Evolutionary conservation across 2,797 vertebrate species (phyloP).

Genomic region (Siniperca obscura): DNA sequence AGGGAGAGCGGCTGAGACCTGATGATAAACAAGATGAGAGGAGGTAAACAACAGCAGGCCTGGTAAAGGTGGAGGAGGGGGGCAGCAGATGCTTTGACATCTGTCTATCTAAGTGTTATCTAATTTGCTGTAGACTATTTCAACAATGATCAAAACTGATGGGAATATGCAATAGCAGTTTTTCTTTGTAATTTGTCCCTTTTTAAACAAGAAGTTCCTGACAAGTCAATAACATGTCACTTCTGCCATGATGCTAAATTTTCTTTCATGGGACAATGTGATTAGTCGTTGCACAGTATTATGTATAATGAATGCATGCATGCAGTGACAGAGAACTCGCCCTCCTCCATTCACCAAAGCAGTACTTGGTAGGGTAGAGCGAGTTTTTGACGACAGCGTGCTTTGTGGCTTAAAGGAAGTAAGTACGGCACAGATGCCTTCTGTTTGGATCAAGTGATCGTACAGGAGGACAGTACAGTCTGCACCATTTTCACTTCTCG

Average conservation of each 20-base stretch:
- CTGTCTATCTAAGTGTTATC: conserved; percentile 89
- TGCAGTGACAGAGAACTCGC: conserved; percentile 4
- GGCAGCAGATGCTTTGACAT: conserved; percentile 88
- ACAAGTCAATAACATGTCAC: conserved; percentile 57
- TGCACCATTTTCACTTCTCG: conserved; percentile 46
- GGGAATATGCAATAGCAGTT: conserved; percentile 68
- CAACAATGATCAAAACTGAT: conserved; percentile 86
- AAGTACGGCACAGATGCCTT: not conserved
- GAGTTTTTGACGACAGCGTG: not conserved
- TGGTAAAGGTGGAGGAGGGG: conserved; percentile 82
- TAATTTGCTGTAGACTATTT: conserved; percentile 87
- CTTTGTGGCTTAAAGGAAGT: not conserved
- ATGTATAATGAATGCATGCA: conserved; percentile 16
- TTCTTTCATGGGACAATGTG: conserved; percentile 19
- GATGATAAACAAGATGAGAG: conserved; percentile 85
- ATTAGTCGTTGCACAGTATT: conserved; percentile 8
- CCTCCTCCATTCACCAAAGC: conserved; percentile 1
- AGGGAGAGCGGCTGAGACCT: conserved; percentile 62
- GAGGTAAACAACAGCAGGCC: conserved; percentile 87
- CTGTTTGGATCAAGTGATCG: conserved; percentile 12
- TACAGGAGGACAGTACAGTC: conserved; percentile 10
- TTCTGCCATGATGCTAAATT: conserved; percentile 32
- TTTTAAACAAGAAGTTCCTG: conserved; percentile 68
- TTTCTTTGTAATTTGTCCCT: conserved; percentile 20
- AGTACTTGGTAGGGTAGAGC: not conserved